Percentiles rank a stretch among this genome's conserved stretches.
phyloP scores from a whole-genome alignment of 2,888 invertebrate species.

The Parnassius glacialis region DNA sequence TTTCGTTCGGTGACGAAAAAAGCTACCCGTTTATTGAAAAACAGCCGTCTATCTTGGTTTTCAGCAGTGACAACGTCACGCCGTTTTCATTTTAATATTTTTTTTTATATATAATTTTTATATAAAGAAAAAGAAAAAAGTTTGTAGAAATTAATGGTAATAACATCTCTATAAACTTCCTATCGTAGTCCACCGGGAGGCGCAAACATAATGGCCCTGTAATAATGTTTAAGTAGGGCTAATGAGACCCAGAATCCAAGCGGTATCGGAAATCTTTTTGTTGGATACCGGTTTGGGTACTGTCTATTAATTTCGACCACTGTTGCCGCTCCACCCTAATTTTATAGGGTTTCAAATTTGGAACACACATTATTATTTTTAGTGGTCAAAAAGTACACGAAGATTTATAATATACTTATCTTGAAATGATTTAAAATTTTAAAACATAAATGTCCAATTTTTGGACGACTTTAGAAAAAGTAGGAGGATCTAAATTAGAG shows the following conservation, averaged over 20 bases:
- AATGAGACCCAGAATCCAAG: constrained; percentile 52
- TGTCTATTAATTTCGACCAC: constrained; percentile 31
- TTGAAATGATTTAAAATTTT: no score
- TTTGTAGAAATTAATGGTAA: not conserved
- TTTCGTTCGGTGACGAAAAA: no score
- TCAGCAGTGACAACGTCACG: no score
- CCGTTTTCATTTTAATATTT: no score
- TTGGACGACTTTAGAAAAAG: no score
- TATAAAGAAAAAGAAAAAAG: no score
- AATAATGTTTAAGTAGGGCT: constrained; percentile 65
- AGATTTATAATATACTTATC: no score
- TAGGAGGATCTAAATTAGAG: no score
- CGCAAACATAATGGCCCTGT: constrained; percentile 64
- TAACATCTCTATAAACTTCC: constrained; percentile 36
- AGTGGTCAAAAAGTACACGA: not conserved
- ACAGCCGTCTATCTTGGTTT: no score
- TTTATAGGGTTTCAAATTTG: constrained; percentile 2
- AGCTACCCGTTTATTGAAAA: no score
- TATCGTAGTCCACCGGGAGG: constrained; percentile 30
- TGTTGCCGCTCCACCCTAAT: constrained; percentile 9
- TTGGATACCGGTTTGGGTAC: constrained; percentile 42
- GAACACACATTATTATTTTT: constrained; percentile 10
- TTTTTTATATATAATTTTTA: no score
- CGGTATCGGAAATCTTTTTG: constrained; percentile 40
- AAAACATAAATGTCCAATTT: no score